Evolutionary conservation across 2,113 vertebrate genomes (phyloP).

Genomic region (Eretmochelys imbricata): DNA sequence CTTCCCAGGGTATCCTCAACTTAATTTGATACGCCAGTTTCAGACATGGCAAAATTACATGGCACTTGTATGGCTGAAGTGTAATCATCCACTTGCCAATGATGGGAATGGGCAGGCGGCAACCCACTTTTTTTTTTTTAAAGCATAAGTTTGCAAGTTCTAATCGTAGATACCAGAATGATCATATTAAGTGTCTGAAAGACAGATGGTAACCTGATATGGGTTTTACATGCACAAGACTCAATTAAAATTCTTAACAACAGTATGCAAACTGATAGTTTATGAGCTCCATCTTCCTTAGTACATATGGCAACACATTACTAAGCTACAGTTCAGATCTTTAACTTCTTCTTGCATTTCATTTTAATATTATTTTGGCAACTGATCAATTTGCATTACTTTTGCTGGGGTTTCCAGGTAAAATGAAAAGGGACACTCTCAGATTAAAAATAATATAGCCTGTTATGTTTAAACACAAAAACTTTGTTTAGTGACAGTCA

Average conservation of each 20-base stretch:
- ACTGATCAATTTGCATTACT: not conserved
- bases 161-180: not conserved
- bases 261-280: constrained; percentile 8
- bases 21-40: not conserved
- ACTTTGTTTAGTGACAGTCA: not conserved
- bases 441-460: not conserved
- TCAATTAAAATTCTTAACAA: constrained; percentile 12
- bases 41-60: not conserved
- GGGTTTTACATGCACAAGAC: not conserved
- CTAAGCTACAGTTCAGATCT: not conserved
- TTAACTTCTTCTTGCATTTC: not conserved
- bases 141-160: not conserved
- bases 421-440: not conserved
- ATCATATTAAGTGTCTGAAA: constrained; percentile 47
- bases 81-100: not conserved
- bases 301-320: not conserved
- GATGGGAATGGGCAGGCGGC: not conserved
- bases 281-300: constrained; percentile 7
- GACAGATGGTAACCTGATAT: constrained; percentile 32
- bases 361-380: not conserved
- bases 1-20: not conserved
- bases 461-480: not conserved
- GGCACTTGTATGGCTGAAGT: not conserved
- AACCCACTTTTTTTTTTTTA: not conserved
- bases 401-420: not conserved